A percentile compares a stretch with the other conserved stretches of the same genome.
Conservation (phyloP, 1,140 invertebrate genomes). For the Drosophila ambigua region DNA sequence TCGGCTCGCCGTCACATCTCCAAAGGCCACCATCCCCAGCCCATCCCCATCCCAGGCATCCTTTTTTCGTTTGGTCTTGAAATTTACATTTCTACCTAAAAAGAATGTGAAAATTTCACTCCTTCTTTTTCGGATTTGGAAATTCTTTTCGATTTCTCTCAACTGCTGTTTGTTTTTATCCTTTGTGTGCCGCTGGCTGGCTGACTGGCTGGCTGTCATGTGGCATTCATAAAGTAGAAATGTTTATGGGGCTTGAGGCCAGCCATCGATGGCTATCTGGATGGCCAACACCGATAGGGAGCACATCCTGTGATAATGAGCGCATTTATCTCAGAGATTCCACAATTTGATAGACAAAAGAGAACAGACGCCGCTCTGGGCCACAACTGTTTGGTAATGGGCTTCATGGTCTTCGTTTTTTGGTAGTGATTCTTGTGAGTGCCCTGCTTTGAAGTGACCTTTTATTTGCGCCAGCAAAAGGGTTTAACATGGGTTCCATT, state of each 20-base stretch:
- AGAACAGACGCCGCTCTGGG: constrained; percentile 36
- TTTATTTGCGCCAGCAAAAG: not conserved
- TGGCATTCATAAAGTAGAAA: constrained; percentile 70
- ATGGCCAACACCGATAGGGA: constrained; percentile 73
- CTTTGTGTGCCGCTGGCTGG: not conserved
- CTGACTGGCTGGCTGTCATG: constrained; percentile 49
- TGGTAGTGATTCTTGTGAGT: constrained; percentile 14
- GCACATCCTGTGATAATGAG: constrained; percentile 82
- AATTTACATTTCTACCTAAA: constrained; percentile 67
- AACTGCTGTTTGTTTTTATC: constrained; percentile 56
- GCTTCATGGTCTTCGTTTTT: constrained; percentile 5
- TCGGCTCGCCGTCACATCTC: constrained; percentile 33
- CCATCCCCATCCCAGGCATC: constrained; percentile 8
- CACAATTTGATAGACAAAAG: constrained; percentile 44
- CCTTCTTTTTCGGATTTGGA: constrained; percentile 4
- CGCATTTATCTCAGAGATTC: constrained; percentile 74
- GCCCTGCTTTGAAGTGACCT: constrained; percentile 18
- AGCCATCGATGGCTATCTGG: constrained; percentile 42
- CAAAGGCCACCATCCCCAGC: constrained; percentile 33
- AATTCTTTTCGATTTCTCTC: constrained; percentile 14
- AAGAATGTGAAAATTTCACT: constrained; percentile 24
- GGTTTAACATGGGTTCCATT: not conserved
- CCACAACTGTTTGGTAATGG: constrained; percentile 2
- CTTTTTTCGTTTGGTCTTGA: constrained; percentile 38
- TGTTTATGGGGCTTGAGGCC: constrained; percentile 64